Percentiles rank a stretch among this genome's conserved stretches.
Conservation (phyloP, 2,797 vertebrate genomes). For the Peromyscus attwateri region DNA sequence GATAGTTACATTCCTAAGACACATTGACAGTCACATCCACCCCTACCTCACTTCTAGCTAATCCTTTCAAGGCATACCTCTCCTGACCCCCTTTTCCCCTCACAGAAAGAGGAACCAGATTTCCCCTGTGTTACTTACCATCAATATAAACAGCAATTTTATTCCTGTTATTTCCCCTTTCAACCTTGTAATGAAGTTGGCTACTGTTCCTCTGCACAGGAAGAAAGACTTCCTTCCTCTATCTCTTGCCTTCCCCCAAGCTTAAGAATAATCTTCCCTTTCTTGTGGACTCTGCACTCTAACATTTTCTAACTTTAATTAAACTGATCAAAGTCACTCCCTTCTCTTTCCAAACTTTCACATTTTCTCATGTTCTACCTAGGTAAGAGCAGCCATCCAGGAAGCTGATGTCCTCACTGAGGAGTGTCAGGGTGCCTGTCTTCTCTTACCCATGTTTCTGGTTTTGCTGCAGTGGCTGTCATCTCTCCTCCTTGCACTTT, state of each 20-base stretch:
- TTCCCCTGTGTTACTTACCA: constrained; percentile 70
- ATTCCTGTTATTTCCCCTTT: constrained; percentile 81
- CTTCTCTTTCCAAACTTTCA: background rate
- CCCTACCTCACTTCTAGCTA: constrained; percentile 5
- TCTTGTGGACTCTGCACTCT: constrained; percentile 22
- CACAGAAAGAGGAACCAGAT: constrained; percentile 75
- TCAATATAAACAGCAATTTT: constrained; percentile 76
- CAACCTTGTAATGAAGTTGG: constrained; percentile 61
- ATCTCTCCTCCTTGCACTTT: background rate
- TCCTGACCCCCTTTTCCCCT: constrained; percentile 69
- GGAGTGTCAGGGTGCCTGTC: background rate
- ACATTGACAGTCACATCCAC: background rate
- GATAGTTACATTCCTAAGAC: background rate
- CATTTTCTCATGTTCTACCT: constrained; percentile 27
- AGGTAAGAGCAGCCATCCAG: background rate
- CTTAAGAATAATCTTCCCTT: constrained; percentile 71
- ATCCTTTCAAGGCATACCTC: constrained; percentile 72
- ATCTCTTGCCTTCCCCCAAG: constrained; percentile 71
- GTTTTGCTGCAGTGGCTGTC: background rate
- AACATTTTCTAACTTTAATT: constrained; percentile 8
- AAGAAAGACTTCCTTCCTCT: constrained; percentile 81
- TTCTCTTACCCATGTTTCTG: background rate
- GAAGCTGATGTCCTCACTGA: background rate
- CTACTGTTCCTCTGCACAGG: constrained; percentile 53
- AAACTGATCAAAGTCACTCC: background rate